Evolutionary conservation across 1,140 invertebrate species (phyloP), one percentile per base, ranked within the genome.

Genomic region (Mycetomoellerius zeteki): DNA sequence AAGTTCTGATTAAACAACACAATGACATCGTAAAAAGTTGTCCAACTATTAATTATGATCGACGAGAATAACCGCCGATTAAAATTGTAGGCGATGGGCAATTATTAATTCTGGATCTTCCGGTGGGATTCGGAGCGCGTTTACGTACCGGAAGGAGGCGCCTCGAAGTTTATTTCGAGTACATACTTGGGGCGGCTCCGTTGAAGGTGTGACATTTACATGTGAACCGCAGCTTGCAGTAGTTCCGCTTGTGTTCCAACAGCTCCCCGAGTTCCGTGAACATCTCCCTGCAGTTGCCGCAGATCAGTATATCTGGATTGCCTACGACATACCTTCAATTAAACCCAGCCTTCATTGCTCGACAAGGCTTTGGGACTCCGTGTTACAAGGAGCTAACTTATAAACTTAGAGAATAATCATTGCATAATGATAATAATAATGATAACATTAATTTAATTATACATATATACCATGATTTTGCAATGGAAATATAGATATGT

Each of bases 301-400:
- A 98, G 92, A 98, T 98, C 93, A 98, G 96, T 93, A 98, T 98
- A 94, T 98, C 98, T 89, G 97, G 97, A 95, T 97, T 98, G 95
- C 97, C 97, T 98, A 84, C 69, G 69, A 84, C 80, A 84, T 84
- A 84, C 80, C 80, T 84, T 71, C 80, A 60, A 84, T 84, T 84
- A 84, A 84, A 84, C 69, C 56, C 43, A 60, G 58, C 43, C 80
- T 73, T 72, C 67, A 58, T 72, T 30, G 67, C 80, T 30, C 80
- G 33, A 72, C 33, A 52, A 54, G 65, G 58, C 76, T 77, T 77
- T 64, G 56, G 75, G 58, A 65, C 62, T 75, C 19, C 33, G 76
- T 27, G 56, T 65, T 78, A 50, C 76, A 12, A 37, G 64, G 47
- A 19, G 27, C 19, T 56, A 72, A 81, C 52, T 71, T 81, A 52